These are phyloP conservation scores for Laupala kohalensis DNA, from an alignment of 1,140 invertebrate genomes.

Conservation along the genomic window DNA sequence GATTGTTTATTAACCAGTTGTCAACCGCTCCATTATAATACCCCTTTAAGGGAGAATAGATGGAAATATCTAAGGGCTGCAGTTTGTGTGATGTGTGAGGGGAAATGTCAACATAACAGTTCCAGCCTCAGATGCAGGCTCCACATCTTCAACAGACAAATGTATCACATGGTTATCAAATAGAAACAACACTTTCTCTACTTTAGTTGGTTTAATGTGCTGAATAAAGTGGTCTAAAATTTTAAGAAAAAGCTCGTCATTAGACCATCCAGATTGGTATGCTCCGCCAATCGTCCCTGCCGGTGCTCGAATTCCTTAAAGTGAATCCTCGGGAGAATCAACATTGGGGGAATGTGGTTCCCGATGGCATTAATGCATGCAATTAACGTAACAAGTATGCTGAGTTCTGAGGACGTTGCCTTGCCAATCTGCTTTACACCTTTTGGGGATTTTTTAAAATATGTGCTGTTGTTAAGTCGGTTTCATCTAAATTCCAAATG, in stretches of 20 bases:
- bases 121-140: not conserved
- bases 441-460: too few species aligned
- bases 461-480: too few species aligned
- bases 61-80: not conserved
- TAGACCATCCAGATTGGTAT: not conserved
- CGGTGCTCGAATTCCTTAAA: constrained; percentile 3
- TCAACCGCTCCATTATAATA: not conserved
- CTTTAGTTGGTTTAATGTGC: not conserved
- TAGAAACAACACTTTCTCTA: not conserved
- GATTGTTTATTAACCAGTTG: not conserved
- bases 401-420: too few species aligned
- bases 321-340: too few species aligned
- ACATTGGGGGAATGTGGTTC: too few species aligned
- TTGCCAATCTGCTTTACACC: too few species aligned
- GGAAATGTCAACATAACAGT: not conserved
- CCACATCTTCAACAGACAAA: not conserved
- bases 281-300: constrained; percentile 1
- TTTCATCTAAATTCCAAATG: too few species aligned
- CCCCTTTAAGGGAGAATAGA: not conserved
- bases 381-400: not conserved
- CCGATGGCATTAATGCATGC: too few species aligned
- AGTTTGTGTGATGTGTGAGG: constrained; percentile 6
- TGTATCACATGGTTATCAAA: constrained; percentile 4
- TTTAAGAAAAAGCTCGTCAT: constrained; percentile 1
- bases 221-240: not conserved